Percentiles rank a stretch among this genome's conserved stretches.
Evolutionary conservation across 2,797 vertebrate genomes (phyloP).

Genomic region (Halcyon leucocephala): DNA sequence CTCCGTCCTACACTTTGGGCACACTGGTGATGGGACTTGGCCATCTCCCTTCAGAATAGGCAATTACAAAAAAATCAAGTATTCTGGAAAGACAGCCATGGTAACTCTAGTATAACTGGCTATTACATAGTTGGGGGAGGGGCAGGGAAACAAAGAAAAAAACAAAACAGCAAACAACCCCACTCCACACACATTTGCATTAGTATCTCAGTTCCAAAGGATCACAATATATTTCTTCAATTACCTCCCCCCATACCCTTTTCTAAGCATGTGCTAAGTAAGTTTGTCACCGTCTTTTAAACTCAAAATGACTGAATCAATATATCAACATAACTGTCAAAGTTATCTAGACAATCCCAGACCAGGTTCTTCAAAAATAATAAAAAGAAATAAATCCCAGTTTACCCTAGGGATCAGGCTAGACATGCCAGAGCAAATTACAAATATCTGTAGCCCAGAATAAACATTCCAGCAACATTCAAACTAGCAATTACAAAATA

Average conservation of each 20-base stretch:
- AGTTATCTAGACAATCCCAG: neutral
- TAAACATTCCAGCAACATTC: neutral
- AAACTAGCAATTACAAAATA: neutral
- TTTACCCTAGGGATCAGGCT: neutral
- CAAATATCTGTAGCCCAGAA: neutral
- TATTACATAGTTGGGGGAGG: neutral
- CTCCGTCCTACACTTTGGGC: neutral
- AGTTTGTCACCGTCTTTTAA: slow-evolving; percentile 19
- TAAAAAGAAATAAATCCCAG: neutral
- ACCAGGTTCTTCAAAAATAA: neutral
- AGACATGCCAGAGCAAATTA: neutral
- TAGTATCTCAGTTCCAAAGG: neutral
- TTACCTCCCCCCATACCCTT: neutral
- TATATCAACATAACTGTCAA: neutral
- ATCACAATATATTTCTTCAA: neutral
- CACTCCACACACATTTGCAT: neutral
- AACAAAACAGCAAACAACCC: neutral
- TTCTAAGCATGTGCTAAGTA: neutral
- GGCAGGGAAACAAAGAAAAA: no score
- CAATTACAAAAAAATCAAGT: neutral
- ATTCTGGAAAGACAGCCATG: neutral
- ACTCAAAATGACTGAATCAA: slow-evolving; percentile 21
- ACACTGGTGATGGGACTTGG: neutral
- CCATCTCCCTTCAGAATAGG: neutral
- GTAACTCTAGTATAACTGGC: neutral